phyloP scores from a whole-genome alignment of 2,113 vertebrate species.

The Bambusicola thoracicus region DNA sequence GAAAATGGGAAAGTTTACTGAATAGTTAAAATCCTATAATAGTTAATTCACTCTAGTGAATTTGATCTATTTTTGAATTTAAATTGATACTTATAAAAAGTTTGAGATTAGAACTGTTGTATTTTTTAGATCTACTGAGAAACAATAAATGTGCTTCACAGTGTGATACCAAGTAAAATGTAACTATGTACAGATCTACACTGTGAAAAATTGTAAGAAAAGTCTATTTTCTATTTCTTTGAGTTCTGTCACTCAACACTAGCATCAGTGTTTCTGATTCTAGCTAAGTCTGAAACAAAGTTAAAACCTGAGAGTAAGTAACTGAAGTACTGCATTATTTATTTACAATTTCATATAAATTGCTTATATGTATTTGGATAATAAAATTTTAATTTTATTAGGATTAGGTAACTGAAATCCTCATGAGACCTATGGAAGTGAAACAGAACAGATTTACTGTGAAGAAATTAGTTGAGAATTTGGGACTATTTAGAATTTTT shows the following conservation, averaged over 20 bases:
- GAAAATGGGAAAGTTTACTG: not conserved
- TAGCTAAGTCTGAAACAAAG: not conserved
- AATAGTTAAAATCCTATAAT: not conserved
- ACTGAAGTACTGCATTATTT: not conserved
- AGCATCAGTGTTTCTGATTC: not conserved
- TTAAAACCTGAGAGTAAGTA: not conserved
- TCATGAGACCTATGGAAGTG: not conserved
- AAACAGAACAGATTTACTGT: not conserved
- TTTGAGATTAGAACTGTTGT: not conserved
- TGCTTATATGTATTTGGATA: not conserved
- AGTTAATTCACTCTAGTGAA: not conserved
- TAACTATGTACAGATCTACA: not conserved
- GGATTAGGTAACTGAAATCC: not conserved
- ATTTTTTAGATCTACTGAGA: not conserved
- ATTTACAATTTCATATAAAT: not conserved
- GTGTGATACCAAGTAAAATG: not conserved
- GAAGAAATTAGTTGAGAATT: not conserved
- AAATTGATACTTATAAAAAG: not conserved
- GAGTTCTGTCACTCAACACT: not conserved
- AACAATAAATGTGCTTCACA: not conserved
- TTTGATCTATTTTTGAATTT: not conserved
- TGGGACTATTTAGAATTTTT: not conserved
- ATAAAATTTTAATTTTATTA: not conserved
- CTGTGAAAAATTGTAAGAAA: not conserved
- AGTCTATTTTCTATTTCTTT: not conserved